A percentile compares a stretch with the other conserved stretches of the same genome.
Conservation (phyloP, 2,888 invertebrate species). For the Agonopterix subpropinquella region DNA sequence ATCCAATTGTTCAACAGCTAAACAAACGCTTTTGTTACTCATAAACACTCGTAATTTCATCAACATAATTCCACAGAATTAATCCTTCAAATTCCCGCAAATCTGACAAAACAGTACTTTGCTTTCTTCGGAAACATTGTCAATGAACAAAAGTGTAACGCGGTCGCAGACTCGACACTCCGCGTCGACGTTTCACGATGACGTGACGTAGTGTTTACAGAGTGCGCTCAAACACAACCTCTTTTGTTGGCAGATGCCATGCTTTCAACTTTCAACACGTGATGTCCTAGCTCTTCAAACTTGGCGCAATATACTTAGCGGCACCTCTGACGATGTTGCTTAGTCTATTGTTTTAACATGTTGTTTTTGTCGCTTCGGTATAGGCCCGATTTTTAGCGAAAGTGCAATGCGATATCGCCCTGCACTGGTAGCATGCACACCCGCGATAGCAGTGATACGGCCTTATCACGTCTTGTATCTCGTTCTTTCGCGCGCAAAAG, state of each 20-base stretch:
- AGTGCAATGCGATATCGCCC: no score
- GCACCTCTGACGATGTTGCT: slow-evolving; percentile 20
- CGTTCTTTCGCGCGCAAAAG: no score
- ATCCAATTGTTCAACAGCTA: background rate
- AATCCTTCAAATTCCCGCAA: slow-evolving; percentile 8
- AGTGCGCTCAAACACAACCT: slow-evolving; percentile 36
- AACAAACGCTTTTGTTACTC: background rate
- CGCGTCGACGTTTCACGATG: slow-evolving; percentile 8
- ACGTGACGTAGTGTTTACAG: slow-evolving; percentile 24
- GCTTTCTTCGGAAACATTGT: slow-evolving; percentile 29
- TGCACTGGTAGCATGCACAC: no score
- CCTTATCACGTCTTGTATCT: no score
- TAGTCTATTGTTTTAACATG: slow-evolving; percentile 16
- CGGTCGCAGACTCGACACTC: slow-evolving; percentile 30
- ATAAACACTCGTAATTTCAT: slow-evolving; percentile 5
- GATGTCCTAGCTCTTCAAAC: slow-evolving; percentile 40
- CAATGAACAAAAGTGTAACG: slow-evolving; percentile 29
- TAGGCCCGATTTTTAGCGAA: no score
- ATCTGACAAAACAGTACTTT: slow-evolving; percentile 12
- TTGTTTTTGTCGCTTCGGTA: no score
- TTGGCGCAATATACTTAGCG: slow-evolving; percentile 27
- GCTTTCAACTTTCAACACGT: slow-evolving; percentile 30
- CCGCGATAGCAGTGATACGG: no score
- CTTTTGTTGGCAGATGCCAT: slow-evolving; percentile 42
- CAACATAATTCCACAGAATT: slow-evolving; percentile 1